Evolutionary conservation across 1,140 invertebrate genomes (phyloP).

Genomic region (Pogonus chalceus): DNA sequence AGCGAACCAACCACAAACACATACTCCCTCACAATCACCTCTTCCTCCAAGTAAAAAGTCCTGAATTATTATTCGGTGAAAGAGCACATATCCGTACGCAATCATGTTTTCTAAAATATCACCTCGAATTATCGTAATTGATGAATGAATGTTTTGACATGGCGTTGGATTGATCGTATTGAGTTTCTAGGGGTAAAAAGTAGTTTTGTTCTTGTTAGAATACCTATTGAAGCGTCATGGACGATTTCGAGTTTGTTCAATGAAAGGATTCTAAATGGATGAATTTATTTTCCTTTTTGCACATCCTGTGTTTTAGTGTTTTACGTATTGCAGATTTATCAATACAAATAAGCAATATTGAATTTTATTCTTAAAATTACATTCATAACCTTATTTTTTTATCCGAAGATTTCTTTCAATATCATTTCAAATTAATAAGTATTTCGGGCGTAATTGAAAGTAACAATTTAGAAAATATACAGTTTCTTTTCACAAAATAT

Average conservation of each 20-base stretch:
- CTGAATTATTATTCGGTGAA: not conserved
- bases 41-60: not conserved
- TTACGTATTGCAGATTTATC: not conserved
- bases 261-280: no score
- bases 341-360: no score
- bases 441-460: no score
- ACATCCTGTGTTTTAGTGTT: not conserved
- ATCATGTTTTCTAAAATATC: not conserved
- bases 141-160: constrained; percentile 13
- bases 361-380: no score
- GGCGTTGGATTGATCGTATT: constrained; percentile 11
- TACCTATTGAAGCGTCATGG: no score
- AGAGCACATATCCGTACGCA: not conserved
- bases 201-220: not conserved
- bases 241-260: no score
- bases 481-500: no score
- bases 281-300: not conserved
- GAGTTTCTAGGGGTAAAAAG: constrained; percentile 5
- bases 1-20: not conserved
- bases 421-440: no score
- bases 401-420: no score
- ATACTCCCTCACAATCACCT: not conserved
- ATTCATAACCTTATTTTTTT: no score
- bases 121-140: constrained; percentile 12
- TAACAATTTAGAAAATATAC: no score